Conservation (phyloP, 2,888 invertebrate species). For the Sialis lutaria region DNA sequence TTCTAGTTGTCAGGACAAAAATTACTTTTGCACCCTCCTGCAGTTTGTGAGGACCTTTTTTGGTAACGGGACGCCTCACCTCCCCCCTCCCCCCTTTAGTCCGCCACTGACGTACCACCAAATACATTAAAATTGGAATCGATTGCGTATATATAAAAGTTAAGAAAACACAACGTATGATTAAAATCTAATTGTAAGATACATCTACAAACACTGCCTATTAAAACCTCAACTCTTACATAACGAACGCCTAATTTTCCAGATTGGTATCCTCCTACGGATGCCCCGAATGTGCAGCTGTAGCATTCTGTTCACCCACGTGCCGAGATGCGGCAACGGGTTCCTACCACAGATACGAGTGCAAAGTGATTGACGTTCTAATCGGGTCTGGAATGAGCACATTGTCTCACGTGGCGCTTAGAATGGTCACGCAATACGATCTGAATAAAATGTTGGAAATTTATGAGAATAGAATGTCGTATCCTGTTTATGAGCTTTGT, state of each 20-base stretch:
- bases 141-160: background rate
- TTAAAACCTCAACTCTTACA: background rate
- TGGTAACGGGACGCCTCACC: too few species aligned
- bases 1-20: too few species aligned
- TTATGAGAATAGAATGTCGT: constrained; percentile 27
- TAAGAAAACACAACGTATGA: too few species aligned
- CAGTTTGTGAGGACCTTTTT: background rate
- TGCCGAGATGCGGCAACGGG: constrained; percentile 46
- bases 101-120: background rate
- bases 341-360: constrained; percentile 60
- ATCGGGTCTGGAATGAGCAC: constrained; percentile 40
- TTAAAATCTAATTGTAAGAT: background rate
- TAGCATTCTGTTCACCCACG: constrained; percentile 53
- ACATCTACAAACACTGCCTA: background rate
- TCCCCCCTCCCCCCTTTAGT: background rate
- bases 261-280: constrained; percentile 48
- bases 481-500: constrained; percentile 44
- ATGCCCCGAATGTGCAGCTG: constrained; percentile 54
- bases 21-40: background rate
- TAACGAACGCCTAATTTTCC: constrained; percentile 9
- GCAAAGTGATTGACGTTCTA: constrained; percentile 52
- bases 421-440: constrained; percentile 57
- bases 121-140: background rate
- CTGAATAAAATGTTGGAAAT: constrained; percentile 30
- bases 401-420: constrained; percentile 52